Evolutionary conservation across 2,797 vertebrate genomes (phyloP).

Genomic region (Ciconia nigra): DNA sequence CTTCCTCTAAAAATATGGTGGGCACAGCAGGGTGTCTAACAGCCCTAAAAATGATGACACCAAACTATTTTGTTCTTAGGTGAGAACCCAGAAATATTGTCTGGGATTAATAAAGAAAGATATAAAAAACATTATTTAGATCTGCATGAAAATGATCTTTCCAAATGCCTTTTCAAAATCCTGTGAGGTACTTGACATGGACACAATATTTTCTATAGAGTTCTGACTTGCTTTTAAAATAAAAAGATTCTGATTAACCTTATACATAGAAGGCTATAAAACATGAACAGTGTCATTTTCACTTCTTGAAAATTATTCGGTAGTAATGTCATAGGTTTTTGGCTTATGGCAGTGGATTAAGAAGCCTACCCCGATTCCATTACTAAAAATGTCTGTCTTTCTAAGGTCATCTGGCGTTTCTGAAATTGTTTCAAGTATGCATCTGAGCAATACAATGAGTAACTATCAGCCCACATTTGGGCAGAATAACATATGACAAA

Average conservation of each 20-base stretch:
- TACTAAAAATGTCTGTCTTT: neutral
- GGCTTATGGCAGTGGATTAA: neutral
- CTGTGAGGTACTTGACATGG: neutral
- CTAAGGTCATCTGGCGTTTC: neutral
- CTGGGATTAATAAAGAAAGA: neutral
- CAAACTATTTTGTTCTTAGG: neutral
- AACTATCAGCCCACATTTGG: neutral
- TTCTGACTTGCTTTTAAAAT: neutral
- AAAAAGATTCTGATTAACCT: neutral
- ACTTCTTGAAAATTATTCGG: neutral
- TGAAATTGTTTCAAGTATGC: neutral
- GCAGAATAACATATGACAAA: neutral
- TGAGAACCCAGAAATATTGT: neutral
- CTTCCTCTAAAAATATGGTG: neutral
- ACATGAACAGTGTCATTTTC: neutral
- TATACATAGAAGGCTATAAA: neutral
- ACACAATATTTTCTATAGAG: neutral
- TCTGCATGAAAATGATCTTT: neutral
- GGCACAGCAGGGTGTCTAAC: neutral
- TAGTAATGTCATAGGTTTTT: neutral
- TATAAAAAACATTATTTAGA: neutral
- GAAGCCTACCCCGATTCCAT: neutral
- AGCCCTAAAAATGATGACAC: neutral
- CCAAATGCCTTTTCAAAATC: neutral
- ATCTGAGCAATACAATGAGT: neutral